Conservation (phyloP, 2,797 vertebrate genomes). For the Chelmon rostratus region DNA sequence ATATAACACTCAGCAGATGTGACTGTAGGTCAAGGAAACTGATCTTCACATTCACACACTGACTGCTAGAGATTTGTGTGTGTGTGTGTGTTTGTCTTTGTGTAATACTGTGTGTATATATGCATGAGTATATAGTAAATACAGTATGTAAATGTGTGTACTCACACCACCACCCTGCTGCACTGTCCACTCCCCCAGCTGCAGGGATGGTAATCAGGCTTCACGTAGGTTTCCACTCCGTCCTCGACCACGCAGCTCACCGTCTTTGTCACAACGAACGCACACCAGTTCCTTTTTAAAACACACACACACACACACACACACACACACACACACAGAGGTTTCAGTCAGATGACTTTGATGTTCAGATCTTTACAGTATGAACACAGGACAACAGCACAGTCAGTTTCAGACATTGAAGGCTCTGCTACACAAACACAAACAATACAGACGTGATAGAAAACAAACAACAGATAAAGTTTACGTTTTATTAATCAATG, state of each 20-base stretch:
- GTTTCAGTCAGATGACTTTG: not conserved
- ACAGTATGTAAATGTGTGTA: conserved; percentile 45
- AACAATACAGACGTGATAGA: no score
- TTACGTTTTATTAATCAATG: no score
- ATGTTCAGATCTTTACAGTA: not conserved
- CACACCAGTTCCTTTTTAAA: conserved; percentile 93
- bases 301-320: conserved; percentile 21
- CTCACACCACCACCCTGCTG: conserved; percentile 90
- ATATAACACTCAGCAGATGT: no score
- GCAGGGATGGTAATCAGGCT: conserved; percentile 94
- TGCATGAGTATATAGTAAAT: not conserved
- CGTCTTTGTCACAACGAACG: conserved; percentile 91
- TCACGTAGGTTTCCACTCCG: conserved; percentile 92
- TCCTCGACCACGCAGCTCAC: conserved; percentile 97
- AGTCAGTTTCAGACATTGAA: no score
- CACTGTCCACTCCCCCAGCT: conserved; percentile 92
- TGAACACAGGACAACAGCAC: not conserved
- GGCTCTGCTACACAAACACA: no score
- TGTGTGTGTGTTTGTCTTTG: not conserved
- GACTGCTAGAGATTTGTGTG: not conserved
- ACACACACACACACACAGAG: conserved; percentile 16
- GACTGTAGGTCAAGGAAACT: no score
- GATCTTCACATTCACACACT: not conserved
- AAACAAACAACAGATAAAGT: no score
- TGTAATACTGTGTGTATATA: conserved; percentile 3